phyloP scores from a whole-genome alignment of 2,888 invertebrate genomes.

The Caenorhabditis japonica region DNA sequence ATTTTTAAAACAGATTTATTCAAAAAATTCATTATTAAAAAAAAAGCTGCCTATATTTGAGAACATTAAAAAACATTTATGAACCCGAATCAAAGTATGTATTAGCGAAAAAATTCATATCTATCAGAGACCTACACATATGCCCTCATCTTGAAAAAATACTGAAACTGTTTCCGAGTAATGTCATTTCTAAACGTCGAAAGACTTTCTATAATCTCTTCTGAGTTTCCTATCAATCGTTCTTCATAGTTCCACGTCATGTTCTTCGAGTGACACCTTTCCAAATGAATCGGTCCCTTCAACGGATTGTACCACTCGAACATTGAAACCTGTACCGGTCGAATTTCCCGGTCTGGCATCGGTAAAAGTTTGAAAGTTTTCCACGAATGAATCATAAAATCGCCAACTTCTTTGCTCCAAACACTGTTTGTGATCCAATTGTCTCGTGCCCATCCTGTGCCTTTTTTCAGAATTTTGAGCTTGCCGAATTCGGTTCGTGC shows the following conservation, averaged over 20 bases:
- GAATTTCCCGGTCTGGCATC: conserved; percentile 19
- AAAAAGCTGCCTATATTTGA: too few species aligned
- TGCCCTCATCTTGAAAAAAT: conserved; percentile 29
- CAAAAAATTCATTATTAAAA: too few species aligned
- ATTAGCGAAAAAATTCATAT: too few species aligned
- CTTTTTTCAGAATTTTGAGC: conserved; percentile 54
- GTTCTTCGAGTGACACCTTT: conserved; percentile 46
- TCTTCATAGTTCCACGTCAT: conserved; percentile 44
- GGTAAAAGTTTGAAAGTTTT: conserved; percentile 37
- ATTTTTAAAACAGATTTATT: too few species aligned
- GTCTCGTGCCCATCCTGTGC: conserved; percentile 59
- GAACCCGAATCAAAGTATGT: too few species aligned
- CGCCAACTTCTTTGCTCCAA: conserved; percentile 53
- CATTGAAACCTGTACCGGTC: conserved; percentile 25
- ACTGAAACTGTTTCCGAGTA: conserved; percentile 34
- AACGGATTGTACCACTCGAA: conserved; percentile 52
- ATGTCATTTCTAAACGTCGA: conserved; percentile 27
- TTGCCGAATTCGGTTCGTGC: conserved; percentile 46
- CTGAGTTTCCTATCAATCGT: conserved; percentile 27
- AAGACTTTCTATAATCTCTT: conserved; percentile 30
- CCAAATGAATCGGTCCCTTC: conserved; percentile 38
- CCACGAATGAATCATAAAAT: conserved; percentile 62
- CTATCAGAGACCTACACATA: too few species aligned
- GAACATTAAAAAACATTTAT: too few species aligned
- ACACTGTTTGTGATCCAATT: conserved; percentile 55